These are phyloP conservation scores for Drosophila infuscata DNA, from an alignment of 2,888 invertebrate genomes.

Conservation along the genomic window DNA sequence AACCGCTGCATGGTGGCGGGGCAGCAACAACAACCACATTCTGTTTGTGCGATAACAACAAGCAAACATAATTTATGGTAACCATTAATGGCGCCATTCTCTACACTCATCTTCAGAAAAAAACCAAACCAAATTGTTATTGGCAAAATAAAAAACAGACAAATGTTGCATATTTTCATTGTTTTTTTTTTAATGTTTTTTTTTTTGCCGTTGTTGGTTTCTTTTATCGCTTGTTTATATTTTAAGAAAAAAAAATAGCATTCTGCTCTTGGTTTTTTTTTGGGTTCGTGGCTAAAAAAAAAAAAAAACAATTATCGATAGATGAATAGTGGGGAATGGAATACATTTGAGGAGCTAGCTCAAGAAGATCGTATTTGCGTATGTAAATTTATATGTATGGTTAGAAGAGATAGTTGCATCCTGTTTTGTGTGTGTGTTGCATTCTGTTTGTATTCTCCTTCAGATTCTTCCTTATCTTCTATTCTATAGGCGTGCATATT, in stretches of 20 bases:
- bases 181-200: neutral
- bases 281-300: constrained; percentile 1
- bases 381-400: constrained; percentile 15
- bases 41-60: constrained; percentile 34
- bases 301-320: constrained; percentile 21
- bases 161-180: constrained; percentile 12
- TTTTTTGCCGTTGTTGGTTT: neutral
- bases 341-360: constrained; percentile 27
- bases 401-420: constrained; percentile 32
- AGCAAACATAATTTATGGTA: constrained; percentile 43
- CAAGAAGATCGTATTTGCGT: constrained; percentile 9
- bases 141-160: neutral
- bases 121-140: constrained; percentile 4
- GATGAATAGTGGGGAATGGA: constrained; percentile 18
- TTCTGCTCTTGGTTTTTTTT: constrained; percentile 8
- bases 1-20: neutral
- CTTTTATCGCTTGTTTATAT: constrained; percentile 21
- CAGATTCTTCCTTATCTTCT: neutral
- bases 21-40: constrained; percentile 24
- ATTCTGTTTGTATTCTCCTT: neutral
- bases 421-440: constrained; percentile 7
- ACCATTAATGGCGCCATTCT: constrained; percentile 37
- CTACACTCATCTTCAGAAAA: constrained; percentile 20
- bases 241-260: constrained; percentile 16
- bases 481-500: constrained; percentile 79